Conservation (phyloP, 2,888 invertebrate genomes). For the Leptothorax acervorum region DNA sequence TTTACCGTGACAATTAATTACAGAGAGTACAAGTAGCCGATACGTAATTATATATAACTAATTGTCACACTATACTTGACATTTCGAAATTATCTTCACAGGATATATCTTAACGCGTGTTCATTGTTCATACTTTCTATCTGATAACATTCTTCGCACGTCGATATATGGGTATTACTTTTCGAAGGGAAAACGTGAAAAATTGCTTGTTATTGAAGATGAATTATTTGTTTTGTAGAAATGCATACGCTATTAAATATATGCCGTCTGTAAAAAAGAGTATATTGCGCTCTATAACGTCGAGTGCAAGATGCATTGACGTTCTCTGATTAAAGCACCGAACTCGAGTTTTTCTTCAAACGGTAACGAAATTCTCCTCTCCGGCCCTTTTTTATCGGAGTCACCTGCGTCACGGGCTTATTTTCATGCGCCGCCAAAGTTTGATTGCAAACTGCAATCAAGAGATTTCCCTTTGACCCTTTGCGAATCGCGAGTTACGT, state of each 20-base stretch:
- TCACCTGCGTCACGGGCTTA: slow-evolving; percentile 21
- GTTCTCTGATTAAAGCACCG: slow-evolving; percentile 11
- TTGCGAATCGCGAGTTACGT: not conserved
- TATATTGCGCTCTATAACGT: no score
- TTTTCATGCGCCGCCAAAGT: slow-evolving; percentile 22
- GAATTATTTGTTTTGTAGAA: not conserved
- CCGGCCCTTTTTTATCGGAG: not conserved
- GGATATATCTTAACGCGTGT: not conserved
- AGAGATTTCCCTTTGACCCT: slow-evolving; percentile 34
- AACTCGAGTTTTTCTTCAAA: slow-evolving; percentile 16
- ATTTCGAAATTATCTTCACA: not conserved
- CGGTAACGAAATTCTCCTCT: slow-evolving; percentile 29
- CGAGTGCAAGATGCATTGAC: not conserved
- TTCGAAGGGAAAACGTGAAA: not conserved
- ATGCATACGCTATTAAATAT: slow-evolving; percentile 7
- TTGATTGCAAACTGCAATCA: slow-evolving; percentile 45
- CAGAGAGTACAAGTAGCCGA: not conserved
- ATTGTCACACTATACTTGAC: not conserved
- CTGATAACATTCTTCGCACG: not conserved
- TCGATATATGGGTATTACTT: not conserved
- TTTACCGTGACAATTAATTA: not conserved
- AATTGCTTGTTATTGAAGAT: not conserved
- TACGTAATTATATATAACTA: not conserved
- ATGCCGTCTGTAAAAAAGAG: slow-evolving; percentile 61
- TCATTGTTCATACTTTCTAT: not conserved